phyloP scores from a whole-genome alignment of 2,113 vertebrate genomes.

The Clarias batrachus region DNA sequence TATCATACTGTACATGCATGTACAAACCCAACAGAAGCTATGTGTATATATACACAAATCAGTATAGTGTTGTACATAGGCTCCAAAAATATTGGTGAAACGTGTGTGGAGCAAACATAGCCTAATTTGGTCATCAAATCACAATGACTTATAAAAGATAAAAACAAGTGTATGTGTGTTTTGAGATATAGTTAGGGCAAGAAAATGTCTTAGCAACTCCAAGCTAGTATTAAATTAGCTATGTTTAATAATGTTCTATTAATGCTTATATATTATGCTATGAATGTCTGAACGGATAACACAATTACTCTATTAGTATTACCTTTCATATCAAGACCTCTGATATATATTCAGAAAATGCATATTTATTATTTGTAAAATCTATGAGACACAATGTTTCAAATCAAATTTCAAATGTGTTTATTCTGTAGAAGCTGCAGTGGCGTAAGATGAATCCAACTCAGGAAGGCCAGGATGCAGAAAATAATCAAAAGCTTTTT shows the following conservation, averaged over 20 bases:
- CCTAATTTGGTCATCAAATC: not conserved
- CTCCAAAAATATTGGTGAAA: not conserved
- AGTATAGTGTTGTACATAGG: too few species aligned
- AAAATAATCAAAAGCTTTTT: too few species aligned
- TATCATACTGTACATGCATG: too few species aligned
- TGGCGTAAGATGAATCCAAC: too few species aligned
- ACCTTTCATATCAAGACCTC: not conserved
- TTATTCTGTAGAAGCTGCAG: not conserved
- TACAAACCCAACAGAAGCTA: not conserved
- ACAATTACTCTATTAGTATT: not conserved
- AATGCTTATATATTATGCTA: not conserved
- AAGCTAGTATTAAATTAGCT: not conserved
- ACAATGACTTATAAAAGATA: not conserved
- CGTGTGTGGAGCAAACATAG: not conserved
- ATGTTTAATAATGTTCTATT: not conserved
- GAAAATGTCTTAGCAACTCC: not conserved
- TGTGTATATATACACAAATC: not conserved
- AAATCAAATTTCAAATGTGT: not conserved
- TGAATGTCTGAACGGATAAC: not conserved
- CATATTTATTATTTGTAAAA: not conserved
- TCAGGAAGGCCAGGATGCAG: too few species aligned
- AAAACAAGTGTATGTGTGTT: too few species aligned
- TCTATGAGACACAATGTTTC: not conserved
- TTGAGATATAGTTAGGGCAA: too few species aligned
- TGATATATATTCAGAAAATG: not conserved